Conservation (phyloP, 2,888 invertebrate genomes). For the Embidobia sp. region DNA sequence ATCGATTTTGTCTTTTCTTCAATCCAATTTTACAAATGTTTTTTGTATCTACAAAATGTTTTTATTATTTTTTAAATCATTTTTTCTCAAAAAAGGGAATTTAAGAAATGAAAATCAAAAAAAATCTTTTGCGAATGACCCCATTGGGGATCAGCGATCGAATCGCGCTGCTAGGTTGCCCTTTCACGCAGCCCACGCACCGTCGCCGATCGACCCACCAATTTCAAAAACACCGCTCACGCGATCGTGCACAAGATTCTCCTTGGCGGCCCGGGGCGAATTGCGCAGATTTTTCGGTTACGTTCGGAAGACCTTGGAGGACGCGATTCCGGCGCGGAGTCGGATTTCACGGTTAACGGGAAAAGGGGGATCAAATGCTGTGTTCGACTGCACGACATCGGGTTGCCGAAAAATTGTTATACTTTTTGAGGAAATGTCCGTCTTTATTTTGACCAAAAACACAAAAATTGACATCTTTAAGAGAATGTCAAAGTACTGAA, state of each 20-base stretch:
- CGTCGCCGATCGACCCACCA: slow-evolving; percentile 1
- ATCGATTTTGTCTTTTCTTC: no score
- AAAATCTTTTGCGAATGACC: slow-evolving; percentile 40
- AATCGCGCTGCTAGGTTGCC: slow-evolving; percentile 48
- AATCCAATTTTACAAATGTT: no score
- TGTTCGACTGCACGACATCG: background rate
- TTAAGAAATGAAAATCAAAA: no score
- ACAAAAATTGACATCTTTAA: no score
- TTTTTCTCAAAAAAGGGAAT: no score
- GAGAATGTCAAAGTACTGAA: no score
- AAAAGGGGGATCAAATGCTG: slow-evolving; percentile 17
- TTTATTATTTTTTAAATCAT: no score
- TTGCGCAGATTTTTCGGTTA: slow-evolving; percentile 17
- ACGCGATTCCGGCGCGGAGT: slow-evolving; percentile 17
- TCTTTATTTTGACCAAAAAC: no score
- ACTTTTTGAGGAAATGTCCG: no score
- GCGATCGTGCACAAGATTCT: slow-evolving; percentile 33
- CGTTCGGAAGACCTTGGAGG: slow-evolving; percentile 32
- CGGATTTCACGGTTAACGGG: slow-evolving; percentile 36
- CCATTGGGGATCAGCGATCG: slow-evolving; percentile 57
- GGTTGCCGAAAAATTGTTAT: no score
- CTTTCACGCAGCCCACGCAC: slow-evolving; percentile 28
- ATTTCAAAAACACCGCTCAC: slow-evolving; percentile 26
- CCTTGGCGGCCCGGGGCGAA: slow-evolving; percentile 21
- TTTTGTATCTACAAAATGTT: no score